phyloP scores from a whole-genome alignment of 2,888 invertebrate genomes.

The Tetragonula carbonaria region DNA sequence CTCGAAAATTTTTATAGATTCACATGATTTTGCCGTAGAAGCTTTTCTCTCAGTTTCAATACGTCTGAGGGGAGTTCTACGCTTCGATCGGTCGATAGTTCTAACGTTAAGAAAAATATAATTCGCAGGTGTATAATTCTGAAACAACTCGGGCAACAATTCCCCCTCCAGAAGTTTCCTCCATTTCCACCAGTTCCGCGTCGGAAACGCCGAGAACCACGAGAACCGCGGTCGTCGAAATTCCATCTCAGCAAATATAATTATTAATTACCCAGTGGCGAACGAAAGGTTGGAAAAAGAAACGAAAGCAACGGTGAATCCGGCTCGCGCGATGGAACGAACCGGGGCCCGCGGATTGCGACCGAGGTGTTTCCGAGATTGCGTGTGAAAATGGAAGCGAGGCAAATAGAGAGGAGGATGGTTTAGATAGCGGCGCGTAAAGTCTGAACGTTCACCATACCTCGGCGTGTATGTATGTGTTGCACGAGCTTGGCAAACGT shows the following conservation, averaged over 20 bases:
- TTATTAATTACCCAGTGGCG: slow-evolving; percentile 50
- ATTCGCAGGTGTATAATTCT: too few species aligned
- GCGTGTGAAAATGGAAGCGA: slow-evolving; percentile 51
- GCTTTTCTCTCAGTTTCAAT: too few species aligned
- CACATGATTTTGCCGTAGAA: too few species aligned
- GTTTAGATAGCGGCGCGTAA: slow-evolving; percentile 63
- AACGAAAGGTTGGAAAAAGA: slow-evolving; percentile 3
- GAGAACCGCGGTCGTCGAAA: not conserved
- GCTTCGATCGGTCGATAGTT: too few species aligned
- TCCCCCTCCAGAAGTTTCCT: too few species aligned
- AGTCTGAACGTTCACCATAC: slow-evolving; percentile 44
- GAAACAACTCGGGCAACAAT: too few species aligned
- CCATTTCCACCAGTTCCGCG: not conserved
- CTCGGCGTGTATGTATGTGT: slow-evolving; percentile 24
- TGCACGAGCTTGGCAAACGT: slow-evolving; percentile 31
- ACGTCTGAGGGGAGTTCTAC: too few species aligned
- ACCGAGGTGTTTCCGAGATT: slow-evolving; percentile 33
- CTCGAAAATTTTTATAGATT: too few species aligned
- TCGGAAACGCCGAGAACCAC: too few species aligned
- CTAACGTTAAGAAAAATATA: too few species aligned
- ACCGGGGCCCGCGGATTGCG: not conserved
- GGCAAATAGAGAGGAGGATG: slow-evolving; percentile 60
- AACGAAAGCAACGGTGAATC: slow-evolving; percentile 26
- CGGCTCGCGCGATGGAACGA: slow-evolving; percentile 28
- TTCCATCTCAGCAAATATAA: slow-evolving; percentile 61